Percentiles rank a stretch among this genome's conserved stretches.
Evolutionary conservation across 2,113 vertebrate species (phyloP).

Genomic region (human (Homo sapiens)): DNA sequence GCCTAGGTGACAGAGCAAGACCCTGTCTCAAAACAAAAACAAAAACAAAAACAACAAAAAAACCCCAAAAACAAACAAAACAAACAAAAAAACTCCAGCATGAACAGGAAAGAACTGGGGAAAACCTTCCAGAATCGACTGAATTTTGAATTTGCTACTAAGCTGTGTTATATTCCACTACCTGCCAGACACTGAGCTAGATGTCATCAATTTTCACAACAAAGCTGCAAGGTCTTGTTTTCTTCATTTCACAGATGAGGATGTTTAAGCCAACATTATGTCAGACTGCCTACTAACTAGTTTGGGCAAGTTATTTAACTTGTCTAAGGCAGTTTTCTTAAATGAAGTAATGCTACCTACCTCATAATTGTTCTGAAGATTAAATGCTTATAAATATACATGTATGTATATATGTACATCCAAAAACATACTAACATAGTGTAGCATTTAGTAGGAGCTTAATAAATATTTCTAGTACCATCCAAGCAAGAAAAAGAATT

Average conservation of each 20-base stretch:
- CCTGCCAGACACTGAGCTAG: neutral
- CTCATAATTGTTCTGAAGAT: neutral
- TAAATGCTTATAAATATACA: neutral
- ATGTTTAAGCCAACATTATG: conserved; percentile 25
- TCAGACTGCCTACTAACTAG: neutral
- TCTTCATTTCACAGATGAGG: neutral
- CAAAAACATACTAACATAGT: neutral
- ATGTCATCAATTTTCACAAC: neutral
- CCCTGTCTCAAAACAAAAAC: no score
- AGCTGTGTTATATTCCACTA: neutral
- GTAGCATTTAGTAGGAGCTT: neutral
- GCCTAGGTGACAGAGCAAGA: no score
- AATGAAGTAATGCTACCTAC: neutral
- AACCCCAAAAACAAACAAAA: neutral
- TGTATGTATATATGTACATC: neutral
- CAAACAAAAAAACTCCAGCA: neutral
- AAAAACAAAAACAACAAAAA: no score
- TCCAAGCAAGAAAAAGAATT: neutral
- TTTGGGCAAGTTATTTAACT: neutral
- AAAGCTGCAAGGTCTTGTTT: conserved; percentile 19
- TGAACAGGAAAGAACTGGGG: neutral
- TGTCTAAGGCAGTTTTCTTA: neutral
- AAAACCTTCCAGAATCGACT: neutral
- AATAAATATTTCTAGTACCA: neutral
- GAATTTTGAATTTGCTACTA: neutral